These are phyloP conservation scores for Dexiosoma caninum DNA, from an alignment of 2,888 invertebrate genomes.

Conservation along the genomic window DNA sequence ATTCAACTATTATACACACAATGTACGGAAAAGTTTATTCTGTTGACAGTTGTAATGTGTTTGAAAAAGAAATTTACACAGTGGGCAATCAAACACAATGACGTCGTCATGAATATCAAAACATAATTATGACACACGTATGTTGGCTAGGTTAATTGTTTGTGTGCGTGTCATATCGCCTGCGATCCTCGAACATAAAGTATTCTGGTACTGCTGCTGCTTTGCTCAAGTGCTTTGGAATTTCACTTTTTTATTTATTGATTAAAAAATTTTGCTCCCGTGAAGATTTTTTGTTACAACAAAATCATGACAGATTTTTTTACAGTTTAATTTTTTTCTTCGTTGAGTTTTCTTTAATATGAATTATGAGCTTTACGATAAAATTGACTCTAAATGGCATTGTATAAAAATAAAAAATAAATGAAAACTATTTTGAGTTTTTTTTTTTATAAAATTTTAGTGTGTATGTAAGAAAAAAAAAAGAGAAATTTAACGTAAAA, in stretches of 20 bases:
- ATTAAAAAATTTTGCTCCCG: conserved; percentile 58
- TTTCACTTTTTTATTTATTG: conserved; percentile 39
- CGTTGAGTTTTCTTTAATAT: conserved; percentile 27
- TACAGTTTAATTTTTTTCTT: conserved; percentile 25
- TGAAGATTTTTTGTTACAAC: conserved; percentile 54
- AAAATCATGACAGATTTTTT: conserved; percentile 51
- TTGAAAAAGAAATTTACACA: no score
- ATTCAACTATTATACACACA: no score
- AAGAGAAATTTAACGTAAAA: conserved; percentile 15
- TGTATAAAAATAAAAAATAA: conserved; percentile 3
- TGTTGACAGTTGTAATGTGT: no score
- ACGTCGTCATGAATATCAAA: no score
- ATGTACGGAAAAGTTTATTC: no score
- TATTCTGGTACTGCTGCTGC: conserved; percentile 24
- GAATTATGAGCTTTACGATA: conserved; percentile 51
- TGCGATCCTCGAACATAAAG: conserved; percentile 40
- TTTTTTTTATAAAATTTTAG: conserved; percentile 14
- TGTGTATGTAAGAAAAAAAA: conserved; percentile 13
- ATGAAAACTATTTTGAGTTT: conserved; percentile 1
- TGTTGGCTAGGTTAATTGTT: background rate
- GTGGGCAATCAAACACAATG: no score
- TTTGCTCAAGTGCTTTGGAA: conserved; percentile 23
- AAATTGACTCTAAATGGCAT: conserved; percentile 48
- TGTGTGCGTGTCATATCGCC: background rate
- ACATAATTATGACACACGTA: no score